phyloP scores from a whole-genome alignment of 2,113 vertebrate genomes.

The Myotis davidii region DNA sequence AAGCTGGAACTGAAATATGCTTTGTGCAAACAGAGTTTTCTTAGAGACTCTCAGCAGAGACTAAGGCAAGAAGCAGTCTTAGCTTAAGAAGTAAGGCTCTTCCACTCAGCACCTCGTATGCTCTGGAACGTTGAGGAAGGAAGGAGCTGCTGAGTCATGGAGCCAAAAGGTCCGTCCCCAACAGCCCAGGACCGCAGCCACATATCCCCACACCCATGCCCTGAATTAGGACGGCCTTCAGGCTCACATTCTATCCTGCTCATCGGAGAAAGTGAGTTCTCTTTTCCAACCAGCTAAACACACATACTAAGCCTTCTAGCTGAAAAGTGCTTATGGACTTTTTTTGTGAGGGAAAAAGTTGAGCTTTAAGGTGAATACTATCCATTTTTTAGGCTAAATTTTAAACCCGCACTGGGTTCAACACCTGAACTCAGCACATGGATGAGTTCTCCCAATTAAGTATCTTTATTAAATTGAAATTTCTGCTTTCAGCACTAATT shows the following conservation, averaged over 20 bases:
- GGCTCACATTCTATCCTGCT: background rate
- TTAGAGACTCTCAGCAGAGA: background rate
- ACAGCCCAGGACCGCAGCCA: accelerated
- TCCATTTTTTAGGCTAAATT: background rate
- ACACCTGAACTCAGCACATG: background rate
- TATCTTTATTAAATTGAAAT: background rate
- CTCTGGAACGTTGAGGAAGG: accelerated
- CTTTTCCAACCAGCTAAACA: background rate
- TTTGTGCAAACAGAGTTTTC: background rate
- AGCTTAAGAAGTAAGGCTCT: background rate
- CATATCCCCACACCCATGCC: accelerated
- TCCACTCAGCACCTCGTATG: accelerated
- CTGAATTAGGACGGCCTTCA: background rate
- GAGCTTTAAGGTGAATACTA: background rate
- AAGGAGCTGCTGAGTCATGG: background rate
- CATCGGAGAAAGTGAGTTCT: background rate
- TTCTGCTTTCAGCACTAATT: background rate
- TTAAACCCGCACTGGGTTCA: background rate
- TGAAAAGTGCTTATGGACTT: background rate
- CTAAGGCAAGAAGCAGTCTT: background rate
- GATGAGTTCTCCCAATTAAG: background rate
- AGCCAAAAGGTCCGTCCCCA: no score
- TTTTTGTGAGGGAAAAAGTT: background rate
- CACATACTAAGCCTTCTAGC: background rate
- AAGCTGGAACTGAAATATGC: background rate